A percentile compares a stretch with the other conserved stretches of the same genome.
Conservation (phyloP, 2,888 invertebrate genomes). For the Folsomia manolachei region DNA sequence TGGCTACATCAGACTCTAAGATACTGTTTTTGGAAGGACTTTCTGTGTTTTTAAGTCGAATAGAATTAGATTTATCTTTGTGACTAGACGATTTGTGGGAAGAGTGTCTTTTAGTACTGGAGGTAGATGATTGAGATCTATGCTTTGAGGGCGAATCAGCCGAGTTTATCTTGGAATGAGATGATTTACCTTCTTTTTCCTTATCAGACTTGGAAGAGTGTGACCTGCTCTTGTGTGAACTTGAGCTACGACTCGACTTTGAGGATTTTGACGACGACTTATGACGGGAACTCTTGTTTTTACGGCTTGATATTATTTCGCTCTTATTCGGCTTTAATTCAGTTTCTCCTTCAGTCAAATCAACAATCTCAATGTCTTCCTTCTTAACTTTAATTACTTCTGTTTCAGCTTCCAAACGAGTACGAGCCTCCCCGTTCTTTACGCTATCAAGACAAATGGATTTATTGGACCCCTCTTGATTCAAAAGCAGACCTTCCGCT, state of each 20-base stretch:
- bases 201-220: conserved; percentile 14
- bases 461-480: too few relatives aligned
- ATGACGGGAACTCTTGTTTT: too few relatives aligned
- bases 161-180: background rate
- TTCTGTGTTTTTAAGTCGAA: background rate
- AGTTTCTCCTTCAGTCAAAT: too few relatives aligned
- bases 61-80: conserved; percentile 5
- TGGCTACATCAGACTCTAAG: too few relatives aligned
- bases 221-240: conserved; percentile 1
- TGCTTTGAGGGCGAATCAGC: background rate
- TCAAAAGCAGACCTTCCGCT: too few relatives aligned
- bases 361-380: too few relatives aligned
- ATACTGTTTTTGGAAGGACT: background rate
- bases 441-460: too few relatives aligned
- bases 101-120: background rate
- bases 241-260: too few relatives aligned
- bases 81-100: background rate
- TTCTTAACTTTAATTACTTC: too few relatives aligned
- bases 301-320: conserved; percentile 5
- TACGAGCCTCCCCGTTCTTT: too few relatives aligned
- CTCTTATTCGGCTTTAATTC: conserved; percentile 2
- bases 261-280: too few relatives aligned
- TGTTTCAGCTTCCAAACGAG: too few relatives aligned
- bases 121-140: background rate
- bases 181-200: background rate